These are phyloP conservation scores for Scaptomyza polygonia DNA, from an alignment of 2,888 invertebrate genomes.

Conservation along the genomic window DNA sequence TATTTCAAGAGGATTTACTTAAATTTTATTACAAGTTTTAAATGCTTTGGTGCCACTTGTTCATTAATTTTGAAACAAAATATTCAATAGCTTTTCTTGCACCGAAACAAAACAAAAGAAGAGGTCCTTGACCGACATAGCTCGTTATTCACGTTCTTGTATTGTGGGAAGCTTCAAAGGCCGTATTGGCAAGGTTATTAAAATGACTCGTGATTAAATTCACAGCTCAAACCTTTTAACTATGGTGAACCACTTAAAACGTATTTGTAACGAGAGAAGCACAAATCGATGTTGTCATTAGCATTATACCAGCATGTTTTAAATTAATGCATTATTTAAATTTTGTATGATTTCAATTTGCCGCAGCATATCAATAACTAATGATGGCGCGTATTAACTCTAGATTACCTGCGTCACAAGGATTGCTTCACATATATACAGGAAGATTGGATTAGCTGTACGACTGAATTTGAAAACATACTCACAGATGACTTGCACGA, in stretches of 20 bases:
- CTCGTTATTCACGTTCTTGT: background rate
- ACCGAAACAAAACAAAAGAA: background rate
- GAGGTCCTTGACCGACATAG: background rate
- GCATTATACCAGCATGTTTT: constrained; percentile 2
- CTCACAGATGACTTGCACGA: constrained; percentile 81
- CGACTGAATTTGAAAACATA: constrained; percentile 80
- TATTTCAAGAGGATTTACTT: background rate
- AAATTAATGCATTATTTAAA: no score
- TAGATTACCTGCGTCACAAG: constrained; percentile 83
- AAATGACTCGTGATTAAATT: background rate
- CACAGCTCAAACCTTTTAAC: background rate
- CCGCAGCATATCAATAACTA: background rate
- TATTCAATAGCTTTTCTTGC: background rate
- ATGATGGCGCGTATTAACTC: constrained; percentile 9
- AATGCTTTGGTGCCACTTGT: background rate
- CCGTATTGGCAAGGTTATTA: background rate
- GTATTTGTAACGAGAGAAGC: background rate
- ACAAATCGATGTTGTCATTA: background rate
- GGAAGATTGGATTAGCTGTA: constrained; percentile 83
- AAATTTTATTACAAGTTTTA: background rate
- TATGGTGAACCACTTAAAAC: background rate
- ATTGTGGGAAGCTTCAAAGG: background rate
- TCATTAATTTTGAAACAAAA: background rate
- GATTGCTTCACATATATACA: constrained; percentile 83
- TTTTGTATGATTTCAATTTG: background rate